Evolutionary conservation across 2,888 invertebrate species (phyloP).

Genomic region (Gandaritis pyraliata): DNA sequence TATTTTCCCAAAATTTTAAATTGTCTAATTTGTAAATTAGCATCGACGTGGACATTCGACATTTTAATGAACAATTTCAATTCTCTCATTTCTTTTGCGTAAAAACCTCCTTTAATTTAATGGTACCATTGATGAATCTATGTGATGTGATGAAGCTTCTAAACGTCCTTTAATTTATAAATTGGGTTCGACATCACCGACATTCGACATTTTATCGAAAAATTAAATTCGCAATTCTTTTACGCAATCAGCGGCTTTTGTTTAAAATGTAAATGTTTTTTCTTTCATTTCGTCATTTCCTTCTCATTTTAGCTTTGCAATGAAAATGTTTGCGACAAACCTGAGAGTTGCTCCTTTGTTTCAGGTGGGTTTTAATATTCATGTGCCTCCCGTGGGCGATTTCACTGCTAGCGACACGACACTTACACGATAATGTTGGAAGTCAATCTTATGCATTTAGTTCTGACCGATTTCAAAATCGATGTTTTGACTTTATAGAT

Average conservation of each 20-base stretch:
- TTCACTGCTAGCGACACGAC: too few species aligned
- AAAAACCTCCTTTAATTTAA: too few species aligned
- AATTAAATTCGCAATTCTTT: conserved; percentile 2
- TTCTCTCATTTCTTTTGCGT: conserved; percentile 1
- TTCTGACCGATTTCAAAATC: too few species aligned
- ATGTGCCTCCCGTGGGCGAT: conserved; percentile 14
- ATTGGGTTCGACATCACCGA: neutral
- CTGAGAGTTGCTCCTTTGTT: conserved; percentile 28
- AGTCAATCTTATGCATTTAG: too few species aligned
- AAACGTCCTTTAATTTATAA: too few species aligned
- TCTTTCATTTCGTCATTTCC: conserved; percentile 4
- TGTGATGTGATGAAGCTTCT: too few species aligned
- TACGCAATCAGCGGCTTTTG: conserved; percentile 20
- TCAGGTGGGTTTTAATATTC: conserved; percentile 34
- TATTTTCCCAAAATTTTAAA: neutral
- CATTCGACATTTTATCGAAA: too few species aligned
- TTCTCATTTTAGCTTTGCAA: conserved; percentile 13
- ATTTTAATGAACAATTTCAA: conserved; percentile 4
- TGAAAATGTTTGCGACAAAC: conserved; percentile 23
- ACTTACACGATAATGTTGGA: too few species aligned
- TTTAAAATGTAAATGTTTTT: conserved; percentile 15
- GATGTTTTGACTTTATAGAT: too few species aligned
- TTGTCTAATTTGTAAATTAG: neutral
- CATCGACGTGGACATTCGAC: neutral
- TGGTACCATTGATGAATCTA: too few species aligned